Conservation (phyloP, 2,113 vertebrate genomes). For the Gymnarchus niloticus region DNA sequence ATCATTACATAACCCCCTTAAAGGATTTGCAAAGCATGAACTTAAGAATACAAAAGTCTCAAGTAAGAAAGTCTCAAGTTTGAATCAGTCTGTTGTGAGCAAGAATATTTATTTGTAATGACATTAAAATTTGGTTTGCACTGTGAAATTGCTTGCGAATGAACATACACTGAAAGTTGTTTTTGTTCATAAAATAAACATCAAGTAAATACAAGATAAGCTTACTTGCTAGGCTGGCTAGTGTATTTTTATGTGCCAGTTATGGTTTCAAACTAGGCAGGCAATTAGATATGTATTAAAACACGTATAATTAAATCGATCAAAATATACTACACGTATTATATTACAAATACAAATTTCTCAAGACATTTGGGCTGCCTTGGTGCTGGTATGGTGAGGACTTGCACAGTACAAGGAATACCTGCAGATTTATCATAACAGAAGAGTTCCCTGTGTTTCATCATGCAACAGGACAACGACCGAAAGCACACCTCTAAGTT, state of each 20-base stretch:
- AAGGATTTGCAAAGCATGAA: background rate
- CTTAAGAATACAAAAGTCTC: background rate
- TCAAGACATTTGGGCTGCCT: no score
- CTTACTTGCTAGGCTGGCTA: background rate
- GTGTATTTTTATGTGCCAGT: background rate
- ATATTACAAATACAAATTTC: no score
- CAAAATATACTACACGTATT: no score
- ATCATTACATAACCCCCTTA: background rate
- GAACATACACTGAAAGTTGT: background rate
- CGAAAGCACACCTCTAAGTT: no score
- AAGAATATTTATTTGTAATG: background rate
- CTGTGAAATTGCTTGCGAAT: background rate
- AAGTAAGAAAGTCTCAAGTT: no score
- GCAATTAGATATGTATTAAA: background rate
- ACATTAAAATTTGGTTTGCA: background rate
- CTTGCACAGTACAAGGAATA: no score
- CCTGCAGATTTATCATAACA: no score
- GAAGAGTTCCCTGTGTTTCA: no score
- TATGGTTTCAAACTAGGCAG: background rate
- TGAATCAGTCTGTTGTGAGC: background rate
- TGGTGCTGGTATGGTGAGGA: no score
- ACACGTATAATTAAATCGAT: no score
- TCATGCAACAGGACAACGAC: no score
- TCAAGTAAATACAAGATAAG: background rate
- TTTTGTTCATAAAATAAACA: background rate